Conservation (phyloP, 2,888 invertebrate species). For the Glyphotaelius pellucidus region DNA sequence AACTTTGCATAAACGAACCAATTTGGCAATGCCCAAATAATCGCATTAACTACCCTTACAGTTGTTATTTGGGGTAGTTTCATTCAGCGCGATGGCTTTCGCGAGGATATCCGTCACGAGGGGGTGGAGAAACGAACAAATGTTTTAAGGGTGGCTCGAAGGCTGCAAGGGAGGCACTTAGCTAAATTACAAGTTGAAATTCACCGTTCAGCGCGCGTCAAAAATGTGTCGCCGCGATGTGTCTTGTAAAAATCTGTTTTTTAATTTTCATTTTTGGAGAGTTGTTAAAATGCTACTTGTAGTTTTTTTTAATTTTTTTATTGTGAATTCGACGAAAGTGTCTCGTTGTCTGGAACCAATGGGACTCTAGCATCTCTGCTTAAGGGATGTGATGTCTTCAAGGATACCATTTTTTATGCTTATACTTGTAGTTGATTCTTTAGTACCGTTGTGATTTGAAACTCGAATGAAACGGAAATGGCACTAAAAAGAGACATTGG, state of each 20-base stretch:
- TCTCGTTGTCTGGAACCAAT: background rate
- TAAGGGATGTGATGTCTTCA: background rate
- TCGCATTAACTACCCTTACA: background rate
- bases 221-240: constrained; percentile 39
- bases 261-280: background rate
- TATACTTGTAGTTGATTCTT: no score
- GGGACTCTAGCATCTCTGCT: background rate
- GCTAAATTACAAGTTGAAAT: constrained; percentile 36
- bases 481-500: no score
- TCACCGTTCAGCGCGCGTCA: constrained; percentile 37
- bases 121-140: background rate
- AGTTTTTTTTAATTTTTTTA: background rate
- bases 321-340: background rate
- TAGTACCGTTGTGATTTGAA: no score
- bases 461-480: no score
- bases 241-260: background rate
- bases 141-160: background rate
- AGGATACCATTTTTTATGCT: no score
- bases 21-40: background rate
- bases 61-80: constrained; percentile 2
- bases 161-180: constrained; percentile 24
- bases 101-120: background rate
- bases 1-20: background rate
- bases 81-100: background rate
- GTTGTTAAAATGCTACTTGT: background rate